Percentiles rank a stretch among this genome's conserved stretches.
These are phyloP conservation scores for Heliconius eleuchia DNA, from an alignment of 1,140 invertebrate genomes.

Conservation along the genomic window DNA sequence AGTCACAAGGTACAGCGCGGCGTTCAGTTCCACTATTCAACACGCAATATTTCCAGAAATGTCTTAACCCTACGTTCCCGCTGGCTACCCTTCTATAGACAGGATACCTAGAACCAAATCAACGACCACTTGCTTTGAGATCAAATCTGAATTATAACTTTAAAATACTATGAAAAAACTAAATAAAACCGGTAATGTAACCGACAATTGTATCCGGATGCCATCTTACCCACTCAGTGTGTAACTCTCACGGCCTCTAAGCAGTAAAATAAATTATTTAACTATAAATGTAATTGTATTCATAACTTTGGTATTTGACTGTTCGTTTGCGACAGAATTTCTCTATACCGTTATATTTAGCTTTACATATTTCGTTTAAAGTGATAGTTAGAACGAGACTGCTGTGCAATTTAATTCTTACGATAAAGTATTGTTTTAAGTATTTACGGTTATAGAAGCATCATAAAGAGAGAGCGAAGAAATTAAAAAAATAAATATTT, in stretches of 20 bases:
- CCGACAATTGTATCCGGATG: conserved; percentile 26
- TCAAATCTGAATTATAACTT: not conserved
- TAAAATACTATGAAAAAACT: conserved; percentile 3
- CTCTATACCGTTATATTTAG: conserved; percentile 19
- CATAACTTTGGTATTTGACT: conserved; percentile 22
- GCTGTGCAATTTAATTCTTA: too few relatives aligned
- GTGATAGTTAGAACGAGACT: not conserved
- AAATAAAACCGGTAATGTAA: conserved; percentile 9
- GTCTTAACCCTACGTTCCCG: too few relatives aligned
- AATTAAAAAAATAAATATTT: too few relatives aligned
- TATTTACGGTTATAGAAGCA: too few relatives aligned
- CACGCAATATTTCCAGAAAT: too few relatives aligned
- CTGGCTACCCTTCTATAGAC: not conserved
- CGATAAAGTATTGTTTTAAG: too few relatives aligned
- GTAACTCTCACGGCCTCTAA: conserved; percentile 28
- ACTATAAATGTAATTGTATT: conserved; percentile 30
- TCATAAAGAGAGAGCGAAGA: too few relatives aligned
- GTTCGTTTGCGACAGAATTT: conserved; percentile 21
- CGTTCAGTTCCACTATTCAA: too few relatives aligned
- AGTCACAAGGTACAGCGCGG: too few relatives aligned
- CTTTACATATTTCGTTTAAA: not conserved
- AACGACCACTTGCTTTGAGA: not conserved
- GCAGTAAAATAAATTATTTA: conserved; percentile 30
- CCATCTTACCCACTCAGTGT: conserved; percentile 21
- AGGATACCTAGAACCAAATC: not conserved